A percentile compares a stretch with the other conserved stretches of the same genome.
These are phyloP conservation scores for Hoplias malabaricus DNA, from an alignment of 2,113 vertebrate species.

Conservation along the genomic window DNA sequence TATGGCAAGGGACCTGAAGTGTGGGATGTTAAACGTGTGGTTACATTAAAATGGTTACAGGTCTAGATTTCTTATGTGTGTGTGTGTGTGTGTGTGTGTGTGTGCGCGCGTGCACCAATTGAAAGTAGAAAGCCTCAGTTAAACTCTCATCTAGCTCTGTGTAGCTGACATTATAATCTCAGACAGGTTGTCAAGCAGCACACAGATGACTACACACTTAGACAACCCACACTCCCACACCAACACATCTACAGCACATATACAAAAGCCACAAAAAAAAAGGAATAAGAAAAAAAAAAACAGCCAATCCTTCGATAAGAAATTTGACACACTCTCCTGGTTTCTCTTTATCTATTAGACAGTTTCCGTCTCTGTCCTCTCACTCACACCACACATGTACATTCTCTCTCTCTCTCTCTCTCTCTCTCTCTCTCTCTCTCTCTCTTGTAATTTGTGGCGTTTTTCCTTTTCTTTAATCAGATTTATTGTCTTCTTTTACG, in stretches of 20 bases:
- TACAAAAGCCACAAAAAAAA: constrained; percentile 28
- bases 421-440: too few species aligned
- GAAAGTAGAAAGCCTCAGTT: constrained; percentile 8
- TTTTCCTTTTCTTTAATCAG: too few species aligned
- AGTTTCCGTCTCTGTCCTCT: background rate
- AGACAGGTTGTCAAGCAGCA: constrained; percentile 18
- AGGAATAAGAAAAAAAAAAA: constrained; percentile 34
- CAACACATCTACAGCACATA: constrained; percentile 1
- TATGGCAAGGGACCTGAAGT: background rate
- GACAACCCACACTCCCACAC: background rate
- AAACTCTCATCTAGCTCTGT: constrained; percentile 1
- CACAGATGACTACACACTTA: constrained; percentile 4
- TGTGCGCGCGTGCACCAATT: background rate
- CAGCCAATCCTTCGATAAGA: background rate
- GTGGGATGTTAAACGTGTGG: background rate
- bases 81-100: background rate
- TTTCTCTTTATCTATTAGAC: background rate
- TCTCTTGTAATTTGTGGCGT: too few species aligned
- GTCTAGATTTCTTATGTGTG: background rate
- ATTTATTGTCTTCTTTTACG: too few species aligned
- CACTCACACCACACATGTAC: background rate
- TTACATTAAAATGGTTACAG: background rate
- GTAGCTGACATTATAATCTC: constrained; percentile 32
- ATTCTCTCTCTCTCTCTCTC: background rate
- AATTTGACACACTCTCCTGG: constrained; percentile 26